Evolutionary conservation across 1,140 invertebrate genomes (phyloP), one percentile per base, ranked within the genome.

Genomic region (Proctacanthus coquilletti): DNA sequence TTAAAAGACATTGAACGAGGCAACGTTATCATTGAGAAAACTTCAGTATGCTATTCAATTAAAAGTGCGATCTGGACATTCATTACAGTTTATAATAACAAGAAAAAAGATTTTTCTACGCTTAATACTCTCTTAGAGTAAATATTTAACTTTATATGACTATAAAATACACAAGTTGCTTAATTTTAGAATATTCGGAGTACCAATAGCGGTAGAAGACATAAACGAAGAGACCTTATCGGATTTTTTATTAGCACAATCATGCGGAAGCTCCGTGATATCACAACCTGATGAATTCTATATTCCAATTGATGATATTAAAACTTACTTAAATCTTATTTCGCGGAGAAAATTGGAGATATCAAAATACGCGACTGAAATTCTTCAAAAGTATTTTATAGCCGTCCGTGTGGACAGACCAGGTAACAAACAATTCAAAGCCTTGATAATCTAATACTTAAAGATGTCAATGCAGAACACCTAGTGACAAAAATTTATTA

Each of bases 371-470:
- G 54, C 54, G 0, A 32, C 51, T 23, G 33, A 36, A 1, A 32
- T 57, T 29, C 41, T 57, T 2, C 44, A 53, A 13, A 52, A 57
- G 18, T 57, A 57, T 21, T 57, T 48, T 36, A 40, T 57, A 1
- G 37, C 52, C 6, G 44, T 54, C 4, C 40, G 54, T 1, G 41
- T 35, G 8, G 36, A 46, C 5, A 49, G 51, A 5, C 44, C 51
- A 0, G 49, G 54, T 57, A 35, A 48, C 10, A 32, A 13, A 13
- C 15, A 11, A 13, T 3, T 21, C 10, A 3, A n/a, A n/a, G n/a
- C n/a, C n/a, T n/a, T n/a, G n/a, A n/a, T n/a, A n/a, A n/a, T n/a
- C n/a, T n/a, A n/a, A n/a, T n/a, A n/a, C n/a, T n/a, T n/a, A n/a
- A n/a, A n/a, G n/a, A n/a, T n/a, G n/a, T n/a, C n/a, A n/a, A n/a